Base-by-base conservation (phyloP, 2,888 invertebrate species). In the Euzetes globulus region DNA sequence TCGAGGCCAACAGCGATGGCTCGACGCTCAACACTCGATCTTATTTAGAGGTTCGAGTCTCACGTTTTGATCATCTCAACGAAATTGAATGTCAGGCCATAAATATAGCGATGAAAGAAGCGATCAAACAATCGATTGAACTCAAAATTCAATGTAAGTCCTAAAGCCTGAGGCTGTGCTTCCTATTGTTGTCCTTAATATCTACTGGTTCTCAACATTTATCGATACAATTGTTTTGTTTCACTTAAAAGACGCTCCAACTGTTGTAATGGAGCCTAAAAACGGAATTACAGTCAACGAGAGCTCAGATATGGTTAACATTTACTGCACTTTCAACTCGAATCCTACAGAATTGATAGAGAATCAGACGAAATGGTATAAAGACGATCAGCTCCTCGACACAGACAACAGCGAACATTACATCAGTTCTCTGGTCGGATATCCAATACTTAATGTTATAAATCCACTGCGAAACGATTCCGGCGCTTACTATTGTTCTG, bases 121-220 rank as follows among this genome's bases (percentile, higher is more conserved):
- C 79, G 11, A 58, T 79, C 22, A 73, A 76, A 27, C 76, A 78
- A 71, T 78, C 79, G 27, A 75, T 78, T 58, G 77, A 77, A 71
- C 74, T 79, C 17, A 76, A 76, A 72, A 78, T 79, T 19, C 73
- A 77, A 63, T 78, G 79, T 79, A 71, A 79, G 79, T 78, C 41
- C 22, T 47, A 22, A 73, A 27, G 22, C 70, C 52, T 45, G 0
- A 41, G 72, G 58, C 60, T 27, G 25, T 52, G 17, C 71, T 19
- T 71, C 22, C 55, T 52, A 22, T 72, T 72, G 58, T 72, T 52
- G 17, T 27, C 29, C 9, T 1, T 65, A n/a, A 4, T 41, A 41
- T 41, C 41, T 1, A 41, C 11, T 41, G 41, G n/a, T 74, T 50
- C 17, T 63, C 65, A 58, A 27, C 75, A 72, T 55, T 50, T 27